Base-by-base conservation (phyloP, 1,140 invertebrate species). In the Drosophila malerkotliana region DNA sequence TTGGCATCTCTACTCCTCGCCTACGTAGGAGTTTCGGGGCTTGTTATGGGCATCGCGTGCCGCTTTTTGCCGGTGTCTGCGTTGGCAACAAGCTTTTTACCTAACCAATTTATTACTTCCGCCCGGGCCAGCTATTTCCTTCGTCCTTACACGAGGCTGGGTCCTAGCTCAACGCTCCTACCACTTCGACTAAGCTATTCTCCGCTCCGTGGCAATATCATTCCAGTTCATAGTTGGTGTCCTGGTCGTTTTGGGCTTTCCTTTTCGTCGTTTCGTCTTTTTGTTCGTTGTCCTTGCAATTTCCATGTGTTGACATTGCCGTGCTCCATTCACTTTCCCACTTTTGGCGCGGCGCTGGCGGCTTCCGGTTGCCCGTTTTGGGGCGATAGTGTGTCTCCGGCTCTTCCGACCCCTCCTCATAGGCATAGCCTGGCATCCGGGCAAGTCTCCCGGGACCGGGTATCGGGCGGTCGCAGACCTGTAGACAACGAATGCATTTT, bases 41-140 rank as follows among this genome's bases (percentile, higher is more conserved):
- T 56, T 72, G 79, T 84, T 80, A 72, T 64, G 34, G 66, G 55
- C 45, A 41, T 69, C 67, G 80, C 68, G 82, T 80, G 82, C 53
- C 59, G 60, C 45, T 77, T 87, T 87, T 72, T 72, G 60, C 64
- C 73, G 77, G 78, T 76, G 83, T 87, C 81, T 85, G 66, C 75
- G 75, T 88, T 77, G 79, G 69, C 73, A 71, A 88, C 83, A 79
- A 87, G 83, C 82, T 87, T 87, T 87, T 87, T 82, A 81, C 79
- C 78, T 78, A 88, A 88, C 82, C 83, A 87, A 87, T 87, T 87
- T 87, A 87, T 87, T 88, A 71, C 83, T 87, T 88, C 82, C 82
- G 83, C 72, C 48, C 54, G 51, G 45, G 44, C 47, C 51, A 67
- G 45, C 28, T 28, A 48, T 49, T 21, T 15, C 10, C 59, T 51